These are phyloP conservation scores for Nasonia longicornis DNA, from an alignment of 1,140 invertebrate genomes.

Conservation along the genomic window DNA sequence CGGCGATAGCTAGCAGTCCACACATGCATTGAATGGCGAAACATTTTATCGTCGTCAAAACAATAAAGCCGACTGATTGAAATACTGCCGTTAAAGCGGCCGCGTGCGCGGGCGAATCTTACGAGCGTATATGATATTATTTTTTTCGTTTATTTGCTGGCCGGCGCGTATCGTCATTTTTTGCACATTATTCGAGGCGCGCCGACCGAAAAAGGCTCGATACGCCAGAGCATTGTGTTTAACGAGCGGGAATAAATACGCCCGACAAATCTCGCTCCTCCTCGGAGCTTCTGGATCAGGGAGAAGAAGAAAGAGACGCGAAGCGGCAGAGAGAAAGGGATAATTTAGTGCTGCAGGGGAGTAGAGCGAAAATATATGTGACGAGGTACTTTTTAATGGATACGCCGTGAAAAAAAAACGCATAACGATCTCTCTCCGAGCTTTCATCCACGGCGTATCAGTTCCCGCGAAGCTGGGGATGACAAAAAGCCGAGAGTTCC, in stretches of 20 bases:
- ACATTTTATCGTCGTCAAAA: conserved; percentile 33
- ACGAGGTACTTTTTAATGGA: too few relatives aligned
- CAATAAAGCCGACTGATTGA: conserved; percentile 33
- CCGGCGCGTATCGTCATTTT: neutral
- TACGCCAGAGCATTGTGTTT: conserved; percentile 15
- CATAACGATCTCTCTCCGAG: too few relatives aligned
- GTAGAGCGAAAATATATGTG: neutral
- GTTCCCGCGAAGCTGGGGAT: neutral
- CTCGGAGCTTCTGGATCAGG: neutral
- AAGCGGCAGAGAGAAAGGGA: neutral
- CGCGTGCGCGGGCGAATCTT: neutral
- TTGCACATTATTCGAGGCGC: neutral
- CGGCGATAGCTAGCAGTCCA: neutral
- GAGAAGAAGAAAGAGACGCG: neutral
- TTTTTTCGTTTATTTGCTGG: neutral
- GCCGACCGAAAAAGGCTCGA: neutral
- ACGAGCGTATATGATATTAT: neutral
- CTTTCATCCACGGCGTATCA: too few relatives aligned
- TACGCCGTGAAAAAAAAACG: too few relatives aligned
- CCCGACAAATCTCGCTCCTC: conserved; percentile 6
- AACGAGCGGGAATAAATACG: conserved; percentile 40
- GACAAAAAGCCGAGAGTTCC: neutral
- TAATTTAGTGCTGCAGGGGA: conserved; percentile 7
- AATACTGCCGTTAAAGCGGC: neutral
- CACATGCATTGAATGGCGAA: neutral